Evolutionary conservation across 2,888 invertebrate genomes (phyloP).

Genomic region (Drosophila testacea): DNA sequence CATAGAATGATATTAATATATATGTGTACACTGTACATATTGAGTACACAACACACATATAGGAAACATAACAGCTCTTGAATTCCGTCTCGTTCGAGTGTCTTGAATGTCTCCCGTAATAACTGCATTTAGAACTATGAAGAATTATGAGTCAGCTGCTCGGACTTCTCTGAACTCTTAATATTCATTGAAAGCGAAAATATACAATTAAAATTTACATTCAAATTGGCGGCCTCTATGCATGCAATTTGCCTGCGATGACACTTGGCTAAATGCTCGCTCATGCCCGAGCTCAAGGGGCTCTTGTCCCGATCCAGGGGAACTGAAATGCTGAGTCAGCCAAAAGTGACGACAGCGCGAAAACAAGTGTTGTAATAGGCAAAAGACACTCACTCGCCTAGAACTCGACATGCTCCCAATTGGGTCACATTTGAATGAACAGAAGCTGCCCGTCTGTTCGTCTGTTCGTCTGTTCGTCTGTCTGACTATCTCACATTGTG

Average conservation of each 20-base stretch:
- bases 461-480: constrained; percentile 4
- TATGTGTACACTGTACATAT: no score
- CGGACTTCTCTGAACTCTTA: constrained; percentile 21
- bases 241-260: constrained; percentile 47
- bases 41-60: not conserved
- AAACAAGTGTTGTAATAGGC: constrained; percentile 50
- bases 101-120: constrained; percentile 1
- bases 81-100: not conserved
- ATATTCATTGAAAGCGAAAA: constrained; percentile 47
- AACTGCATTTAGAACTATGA: constrained; percentile 17
- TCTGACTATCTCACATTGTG: not conserved
- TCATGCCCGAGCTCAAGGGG: not conserved
- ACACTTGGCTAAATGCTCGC: constrained; percentile 59
- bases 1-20: constrained; percentile 19
- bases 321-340: constrained; percentile 55
- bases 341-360: constrained; percentile 54
- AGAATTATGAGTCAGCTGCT: constrained; percentile 37
- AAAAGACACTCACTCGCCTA: constrained; percentile 23
- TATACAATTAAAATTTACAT: constrained; percentile 57
- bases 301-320: not conserved
- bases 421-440: constrained; percentile 65
- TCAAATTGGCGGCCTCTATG: constrained; percentile 43
- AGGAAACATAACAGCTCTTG: not conserved
- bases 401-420: constrained; percentile 58
- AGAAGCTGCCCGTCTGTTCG: constrained; percentile 11